Evolutionary conservation across 2,888 invertebrate genomes (phyloP), one percentile per base, ranked within the genome.

Genomic region (Cremastobaeus sp.): DNA sequence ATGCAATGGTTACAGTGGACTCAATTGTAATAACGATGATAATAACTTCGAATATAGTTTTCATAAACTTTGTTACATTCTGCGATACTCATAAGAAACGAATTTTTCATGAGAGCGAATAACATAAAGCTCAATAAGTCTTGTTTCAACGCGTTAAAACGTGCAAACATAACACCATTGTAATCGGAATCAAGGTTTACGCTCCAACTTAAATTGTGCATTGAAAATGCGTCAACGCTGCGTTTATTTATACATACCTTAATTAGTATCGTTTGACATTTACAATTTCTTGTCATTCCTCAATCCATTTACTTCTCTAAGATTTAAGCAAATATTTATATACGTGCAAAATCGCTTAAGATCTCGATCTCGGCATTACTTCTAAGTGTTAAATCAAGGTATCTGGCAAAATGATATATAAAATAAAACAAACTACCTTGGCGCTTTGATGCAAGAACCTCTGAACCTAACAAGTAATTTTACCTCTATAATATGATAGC

Each of bases 241-340:
- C 8, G 20, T 48, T 35, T 6, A 0, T 39, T 39, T 39, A 9
- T 39, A 50, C 30, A 37, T 48, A 57, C 30, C 20, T 62, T 39
- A 15, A 54, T 69, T 20, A 9, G n/a, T n/a, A n/a, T n/a, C n/a
- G n/a, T 45, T 34, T 45, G 21, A 41, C 32, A 35, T 41, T 34
- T 55, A 32, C 45, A 18, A 57, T 34, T 55, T 41, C 43, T 62
- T 66, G 74, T 76, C 64, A 52, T 68, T 66, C 72, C 77, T 79
- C 80, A 79, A 82, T 81, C 76, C 80, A 82, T 79, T 81, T 83
- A 83, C 81, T 82, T 81, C 80, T 83, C 77, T 81, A 45, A 55
- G 41, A 21, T 12, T 57, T 48, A 66, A 66, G 47, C 47, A 57
- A 14, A 65, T 34, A 9, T 66, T 57, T 57, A 48, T 66, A 57